Base-by-base conservation (phyloP, 2,113 vertebrate species). In the Talpa occidentalis region DNA sequence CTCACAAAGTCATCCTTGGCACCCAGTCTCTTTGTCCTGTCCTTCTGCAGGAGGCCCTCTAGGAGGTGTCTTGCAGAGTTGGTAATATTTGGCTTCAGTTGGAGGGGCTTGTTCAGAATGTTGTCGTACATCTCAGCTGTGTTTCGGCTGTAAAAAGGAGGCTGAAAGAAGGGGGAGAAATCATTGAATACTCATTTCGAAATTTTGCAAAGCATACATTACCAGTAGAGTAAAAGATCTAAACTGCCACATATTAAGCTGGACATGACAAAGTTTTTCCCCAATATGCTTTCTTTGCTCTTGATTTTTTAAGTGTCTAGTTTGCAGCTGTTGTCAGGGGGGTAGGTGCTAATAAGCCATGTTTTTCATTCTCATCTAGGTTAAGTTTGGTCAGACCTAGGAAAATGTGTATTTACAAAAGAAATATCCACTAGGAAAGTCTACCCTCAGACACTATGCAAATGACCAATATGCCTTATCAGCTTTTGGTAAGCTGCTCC, bases 81-180 rank as follows among this genome's bases (percentile, higher is more conserved):
- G 56, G 99, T 99, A 70, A 99, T 99, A 98, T 99, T 99, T 97
- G 99, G 99, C 97, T 99, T 99, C 79, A 99, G 97, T 97, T 99
- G 99, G 96, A 99, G 98, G 2, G 99, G 99, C 91, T 99, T 99
- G 98, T 99, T 99, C 97, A 99, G 98, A 98, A 99, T 99, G 97
- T 99, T 99, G 98, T 99, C 99, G 0, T 99, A 99, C 99, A 99
- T 99, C 98, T 99, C 99, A 1, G 99, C 99, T 0, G 99, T 99
- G 98, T 99, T 99, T 42, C 99, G 99, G 97, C 99, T 99, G 93
- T 99, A 99, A 97, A 99, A 99, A 0, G 99, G 99, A 37, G 99
- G 99, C 99, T 99, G 98, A 14, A 54, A 91, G 80, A 94, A 97
- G 1, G 10, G 6, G 60, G 4, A 22, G 28, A 10, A 22, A 62